Evolutionary conservation across 2,888 invertebrate species (phyloP), one percentile per base, ranked within the genome.

Genomic region (Dilophus febrilis): DNA sequence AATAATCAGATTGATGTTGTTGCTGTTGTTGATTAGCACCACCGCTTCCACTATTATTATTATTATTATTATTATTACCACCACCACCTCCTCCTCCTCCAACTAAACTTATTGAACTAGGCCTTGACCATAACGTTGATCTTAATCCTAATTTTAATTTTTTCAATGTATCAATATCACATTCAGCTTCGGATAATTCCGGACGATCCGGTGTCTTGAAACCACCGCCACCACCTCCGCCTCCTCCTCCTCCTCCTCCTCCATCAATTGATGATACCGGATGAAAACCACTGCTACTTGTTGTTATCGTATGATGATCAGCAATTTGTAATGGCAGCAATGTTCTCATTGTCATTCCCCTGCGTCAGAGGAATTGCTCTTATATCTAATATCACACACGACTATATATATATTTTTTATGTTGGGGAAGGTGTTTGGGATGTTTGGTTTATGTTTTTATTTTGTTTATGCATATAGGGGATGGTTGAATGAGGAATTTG

Each of bases 161-260:
- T 59, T 78, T 78, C 50, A 79, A 59, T 42, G 77, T 76, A 54
- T 79, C 78, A 58, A 77, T 74, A 66, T 78, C 78, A 59, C 76
- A 76, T 55, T 78, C 77, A 40, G 75, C 74, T 54, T 77, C 77
- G 51, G 74, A 72, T 49, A 77, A 61, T 56, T 77, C 77, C 40
- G 71, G 70, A 50, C 71, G 66, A 47, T 60, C 55, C 30, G 50
- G 50, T 38, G 51, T 53, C n/a, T n/a, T n/a, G n/a, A n/a, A n/a
- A n/a, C n/a, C n/a, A n/a, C n/a, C n/a, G n/a, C n/a, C n/a, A n/a
- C n/a, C n/a, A n/a, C n/a, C n/a, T n/a, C n/a, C n/a, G n/a, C n/a
- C n/a, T n/a, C n/a, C n/a, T n/a, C n/a, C n/a, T n/a, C n/a, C n/a
- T n/a, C n/a, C n/a, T n/a, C n/a, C n/a, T 34, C 52, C 50, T 38